Evolutionary conservation across 2,888 invertebrate species (phyloP).

Genomic region (Drosophila koepferae): DNA sequence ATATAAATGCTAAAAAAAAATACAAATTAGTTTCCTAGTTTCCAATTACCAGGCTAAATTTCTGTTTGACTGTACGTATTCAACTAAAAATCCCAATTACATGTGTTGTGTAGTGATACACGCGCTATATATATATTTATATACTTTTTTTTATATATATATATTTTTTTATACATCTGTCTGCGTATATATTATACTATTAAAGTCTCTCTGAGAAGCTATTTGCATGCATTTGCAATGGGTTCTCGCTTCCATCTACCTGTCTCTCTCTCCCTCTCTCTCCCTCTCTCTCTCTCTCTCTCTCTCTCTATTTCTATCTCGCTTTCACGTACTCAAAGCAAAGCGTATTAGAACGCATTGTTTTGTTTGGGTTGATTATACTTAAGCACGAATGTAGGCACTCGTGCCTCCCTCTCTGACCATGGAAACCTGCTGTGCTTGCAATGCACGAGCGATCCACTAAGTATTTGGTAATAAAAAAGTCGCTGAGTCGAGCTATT

Average conservation of each 20-base stretch:
- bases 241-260: background rate
- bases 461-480: slow-evolving; percentile 9
- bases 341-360: slow-evolving; percentile 51
- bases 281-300: background rate
- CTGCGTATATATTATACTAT: slow-evolving; percentile 12
- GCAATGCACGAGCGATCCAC: slow-evolving; percentile 13
- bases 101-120: background rate
- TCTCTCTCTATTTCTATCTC: slow-evolving; percentile 10
- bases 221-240: background rate
- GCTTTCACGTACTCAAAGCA: slow-evolving; percentile 7
- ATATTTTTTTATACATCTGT: background rate
- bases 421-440: background rate
- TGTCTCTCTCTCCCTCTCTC: background rate
- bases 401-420: background rate
- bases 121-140: background rate
- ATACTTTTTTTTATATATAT: no score
- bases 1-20: no score
- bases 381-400: slow-evolving; percentile 7
- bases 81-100: background rate
- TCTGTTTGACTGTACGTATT: background rate
- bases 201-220: slow-evolving; percentile 23
- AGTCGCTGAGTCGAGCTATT: slow-evolving; percentile 15
- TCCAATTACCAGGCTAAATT: background rate
- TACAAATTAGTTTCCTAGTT: background rate
- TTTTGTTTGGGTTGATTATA: slow-evolving; percentile 40